Base-by-base conservation (phyloP, 1,140 invertebrate genomes). In the Ceratoteleas bidentatus region DNA sequence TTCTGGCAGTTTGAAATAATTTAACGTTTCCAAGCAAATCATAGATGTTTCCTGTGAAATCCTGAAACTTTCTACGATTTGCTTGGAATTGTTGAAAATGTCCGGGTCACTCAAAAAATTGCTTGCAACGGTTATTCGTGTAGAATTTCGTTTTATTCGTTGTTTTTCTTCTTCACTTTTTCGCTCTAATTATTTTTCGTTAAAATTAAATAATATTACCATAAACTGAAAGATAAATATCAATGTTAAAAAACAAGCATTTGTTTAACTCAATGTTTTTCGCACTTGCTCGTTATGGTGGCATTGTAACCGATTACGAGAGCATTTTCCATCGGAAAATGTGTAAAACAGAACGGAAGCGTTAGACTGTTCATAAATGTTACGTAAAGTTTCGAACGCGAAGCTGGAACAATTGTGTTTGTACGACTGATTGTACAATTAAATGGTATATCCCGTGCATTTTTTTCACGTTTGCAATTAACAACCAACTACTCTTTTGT, bases 341-440 rank as follows among this genome's bases (percentile, higher is more conserved):
- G 15, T 15, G 15, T 53, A 52, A 54, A 56, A 52, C 15, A 43
- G 53, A 47, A 34, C 64, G 64, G 40, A 54, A 45, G 32, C 40
- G 15, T 54, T 68, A 47, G 45, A n/a, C 36, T 38, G 60, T 50
- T 60, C 58, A 57, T 60, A 52, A 70, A 15, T 16, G 32, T 61
- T 53, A 72, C 36, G 24, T 60, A 60, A 60, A 40, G 50, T 13
- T 40, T 62, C 24, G 8, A 33, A 14, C 11, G 13, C 24, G 16
- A 36, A 56, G n/a, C 47, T 62, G 43, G 16, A 13, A 14, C 7
- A 34, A 56, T 24, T 32, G 10, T 34, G 11, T 43, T 43, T 6
- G n/a, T 10, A 43, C 8, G 8, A 2, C 40, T 43, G 40, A 43
- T 43, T 43, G 1, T 43, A 43, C 40, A 43, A 43, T 24, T 24